These are phyloP conservation scores for Diabrotica undecimpunctata DNA, from an alignment of 1,140 invertebrate genomes.

Conservation along the genomic window DNA sequence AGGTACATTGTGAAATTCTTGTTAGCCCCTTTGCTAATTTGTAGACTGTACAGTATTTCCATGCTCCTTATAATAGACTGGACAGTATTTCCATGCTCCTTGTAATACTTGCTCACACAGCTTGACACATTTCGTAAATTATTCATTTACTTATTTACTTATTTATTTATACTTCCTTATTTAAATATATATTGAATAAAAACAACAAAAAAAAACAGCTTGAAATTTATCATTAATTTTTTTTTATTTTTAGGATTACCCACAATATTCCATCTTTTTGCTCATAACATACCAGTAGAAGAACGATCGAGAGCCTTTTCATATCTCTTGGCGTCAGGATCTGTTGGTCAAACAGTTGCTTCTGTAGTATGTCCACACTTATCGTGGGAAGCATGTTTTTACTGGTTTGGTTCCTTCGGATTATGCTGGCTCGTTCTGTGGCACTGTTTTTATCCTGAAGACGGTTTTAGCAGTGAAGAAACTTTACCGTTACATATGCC, in stretches of 20 bases:
- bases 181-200: too few relatives aligned
- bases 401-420: conserved; percentile 68
- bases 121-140: too few relatives aligned
- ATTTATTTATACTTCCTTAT: too few relatives aligned
- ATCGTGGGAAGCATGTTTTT: conserved; percentile 69
- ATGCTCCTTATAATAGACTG: too few relatives aligned
- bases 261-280: conserved; percentile 78
- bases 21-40: too few relatives aligned
- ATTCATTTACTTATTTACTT: too few relatives aligned
- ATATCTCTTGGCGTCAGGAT: conserved; percentile 71
- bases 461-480: conserved; percentile 53
- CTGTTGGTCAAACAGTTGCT: conserved; percentile 73
- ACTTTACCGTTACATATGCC: conserved; percentile 65
- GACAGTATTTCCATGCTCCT: too few relatives aligned
- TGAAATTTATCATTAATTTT: too few relatives aligned
- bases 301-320: conserved; percentile 74
- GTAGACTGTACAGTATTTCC: too few relatives aligned
- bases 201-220: too few relatives aligned
- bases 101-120: too few relatives aligned
- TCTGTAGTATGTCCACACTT: conserved; percentile 67
- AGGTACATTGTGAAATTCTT: too few relatives aligned
- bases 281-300: conserved; percentile 69
- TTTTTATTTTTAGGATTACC: conserved; percentile 59
- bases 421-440: conserved; percentile 69
- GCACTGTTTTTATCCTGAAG: conserved; percentile 60